Evolutionary conservation across 2,888 invertebrate genomes (phyloP).

Genomic region (Apamea anceps): DNA sequence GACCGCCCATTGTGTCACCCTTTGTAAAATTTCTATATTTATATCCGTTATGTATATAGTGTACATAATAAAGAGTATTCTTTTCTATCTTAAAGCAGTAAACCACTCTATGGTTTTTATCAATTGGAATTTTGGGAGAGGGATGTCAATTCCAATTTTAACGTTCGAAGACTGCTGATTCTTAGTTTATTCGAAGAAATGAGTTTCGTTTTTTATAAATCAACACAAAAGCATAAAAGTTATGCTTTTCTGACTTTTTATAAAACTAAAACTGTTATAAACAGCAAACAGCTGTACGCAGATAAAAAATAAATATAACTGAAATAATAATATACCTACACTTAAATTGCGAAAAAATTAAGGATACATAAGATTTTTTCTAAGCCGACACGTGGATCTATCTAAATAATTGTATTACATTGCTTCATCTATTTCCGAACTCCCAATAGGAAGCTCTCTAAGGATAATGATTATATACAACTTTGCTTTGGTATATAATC

Average conservation of each 20-base stretch:
- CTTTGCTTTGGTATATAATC: constrained; percentile 53
- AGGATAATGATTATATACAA: constrained; percentile 43
- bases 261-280: not conserved
- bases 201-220: not conserved
- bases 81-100: not conserved
- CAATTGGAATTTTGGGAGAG: not conserved
- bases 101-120: not conserved
- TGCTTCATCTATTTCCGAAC: constrained; percentile 25
- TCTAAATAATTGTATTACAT: constrained; percentile 11
- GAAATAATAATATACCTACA: not conserved
- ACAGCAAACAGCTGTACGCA: not conserved
- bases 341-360: not conserved
- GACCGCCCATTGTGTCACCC: too few species aligned
- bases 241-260: not conserved
- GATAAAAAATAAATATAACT: not conserved
- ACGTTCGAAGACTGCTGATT: not conserved
- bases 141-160: not conserved
- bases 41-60: too few species aligned
- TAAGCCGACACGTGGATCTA: constrained; percentile 3
- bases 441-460: constrained; percentile 29
- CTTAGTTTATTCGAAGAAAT: not conserved
- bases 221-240: not conserved
- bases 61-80: too few species aligned
- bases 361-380: not conserved
- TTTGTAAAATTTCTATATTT: too few species aligned